Evolutionary conservation across 2,797 vertebrate species (phyloP).

Genomic region (Coluber constrictor): DNA sequence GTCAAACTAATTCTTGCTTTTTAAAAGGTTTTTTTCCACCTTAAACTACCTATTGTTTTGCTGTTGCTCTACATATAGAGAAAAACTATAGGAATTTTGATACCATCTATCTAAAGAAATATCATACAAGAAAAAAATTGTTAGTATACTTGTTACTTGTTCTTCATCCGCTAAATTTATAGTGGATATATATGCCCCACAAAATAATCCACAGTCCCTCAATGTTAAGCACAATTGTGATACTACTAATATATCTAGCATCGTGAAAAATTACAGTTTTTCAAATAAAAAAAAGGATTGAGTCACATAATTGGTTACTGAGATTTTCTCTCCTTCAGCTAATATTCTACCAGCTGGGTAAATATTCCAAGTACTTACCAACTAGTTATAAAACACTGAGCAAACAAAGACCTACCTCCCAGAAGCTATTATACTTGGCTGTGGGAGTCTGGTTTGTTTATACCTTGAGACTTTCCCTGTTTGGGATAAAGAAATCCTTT

Average conservation of each 20-base stretch:
- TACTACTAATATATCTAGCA: not conserved
- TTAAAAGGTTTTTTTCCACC: not conserved
- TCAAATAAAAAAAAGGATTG: not conserved
- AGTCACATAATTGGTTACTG: not conserved
- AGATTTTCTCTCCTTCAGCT: not conserved
- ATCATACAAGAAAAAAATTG: not conserved
- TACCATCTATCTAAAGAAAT: not conserved
- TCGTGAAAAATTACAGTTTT: not conserved
- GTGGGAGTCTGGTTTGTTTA: not conserved
- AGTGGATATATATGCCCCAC: not conserved
- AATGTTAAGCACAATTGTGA: not conserved
- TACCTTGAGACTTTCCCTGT: not conserved
- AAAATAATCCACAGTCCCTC: not conserved
- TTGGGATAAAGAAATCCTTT: not conserved
- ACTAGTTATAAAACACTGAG: not conserved
- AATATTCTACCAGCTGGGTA: not conserved
- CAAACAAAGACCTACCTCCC: not conserved
- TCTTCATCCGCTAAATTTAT: not conserved
- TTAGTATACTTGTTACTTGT: not conserved
- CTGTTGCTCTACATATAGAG: not conserved
- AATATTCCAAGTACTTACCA: not conserved
- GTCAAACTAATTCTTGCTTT: not conserved
- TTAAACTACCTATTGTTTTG: not conserved
- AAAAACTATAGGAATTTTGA: not conserved
- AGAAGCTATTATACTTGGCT: not conserved